phyloP scores from a whole-genome alignment of 1,140 invertebrate genomes.

The Bathynomus jamesi region DNA sequence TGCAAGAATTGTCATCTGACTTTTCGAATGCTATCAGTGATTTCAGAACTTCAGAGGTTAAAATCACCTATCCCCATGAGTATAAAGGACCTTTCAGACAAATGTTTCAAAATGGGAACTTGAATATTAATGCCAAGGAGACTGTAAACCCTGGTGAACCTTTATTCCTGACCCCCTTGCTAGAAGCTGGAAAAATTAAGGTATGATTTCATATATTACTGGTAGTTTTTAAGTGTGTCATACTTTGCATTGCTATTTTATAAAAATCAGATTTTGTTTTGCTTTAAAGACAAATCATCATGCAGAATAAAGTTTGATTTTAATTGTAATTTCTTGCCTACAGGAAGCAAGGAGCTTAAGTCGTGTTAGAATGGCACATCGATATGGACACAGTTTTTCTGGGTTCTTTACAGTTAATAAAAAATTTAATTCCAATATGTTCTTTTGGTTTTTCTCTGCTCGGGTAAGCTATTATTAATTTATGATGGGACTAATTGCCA shows the following conservation, averaged over 20 bases:
- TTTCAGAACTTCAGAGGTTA: too few relatives aligned
- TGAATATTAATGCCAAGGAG: not conserved
- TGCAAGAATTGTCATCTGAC: too few relatives aligned
- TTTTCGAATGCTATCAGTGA: too few relatives aligned
- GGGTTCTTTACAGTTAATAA: slow-evolving; percentile 69
- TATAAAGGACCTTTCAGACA: not conserved
- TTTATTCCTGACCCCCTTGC: slow-evolving; percentile 56
- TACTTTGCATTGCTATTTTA: not conserved
- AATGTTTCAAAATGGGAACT: not conserved
- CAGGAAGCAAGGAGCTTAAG: slow-evolving; percentile 32
- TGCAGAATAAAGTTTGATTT: not conserved
- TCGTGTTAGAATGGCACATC: slow-evolving; percentile 20
- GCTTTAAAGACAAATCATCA: not conserved
- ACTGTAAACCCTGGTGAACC: slow-evolving; percentile 52
- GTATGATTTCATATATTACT: slow-evolving; percentile 40
- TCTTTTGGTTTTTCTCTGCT: slow-evolving; percentile 83
- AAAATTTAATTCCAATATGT: slow-evolving; percentile 67
- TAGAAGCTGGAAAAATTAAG: slow-evolving; percentile 53
- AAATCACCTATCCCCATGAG: too few relatives aligned
- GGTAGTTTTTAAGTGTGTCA: not conserved
- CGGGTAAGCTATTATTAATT: slow-evolving; percentile 41
- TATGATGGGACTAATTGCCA: not conserved
- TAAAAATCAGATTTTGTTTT: not conserved
- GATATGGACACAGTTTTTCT: slow-evolving; percentile 48
- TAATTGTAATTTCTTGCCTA: not conserved